phyloP scores from a whole-genome alignment of 2,888 invertebrate species.

The Hyppa rectilinea region DNA sequence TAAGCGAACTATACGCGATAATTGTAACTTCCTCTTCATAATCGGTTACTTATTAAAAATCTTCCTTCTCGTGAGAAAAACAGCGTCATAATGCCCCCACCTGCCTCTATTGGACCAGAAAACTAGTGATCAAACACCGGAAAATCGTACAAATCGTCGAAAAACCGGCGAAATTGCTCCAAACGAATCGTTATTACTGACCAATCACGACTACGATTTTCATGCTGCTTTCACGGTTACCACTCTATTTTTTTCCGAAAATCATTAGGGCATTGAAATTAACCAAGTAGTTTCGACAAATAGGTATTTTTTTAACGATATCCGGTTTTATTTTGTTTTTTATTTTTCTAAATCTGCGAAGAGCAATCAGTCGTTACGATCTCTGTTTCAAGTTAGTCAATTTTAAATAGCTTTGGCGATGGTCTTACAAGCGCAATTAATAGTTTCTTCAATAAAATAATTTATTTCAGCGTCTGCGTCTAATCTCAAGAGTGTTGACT shows the following conservation, averaged over 20 bases:
- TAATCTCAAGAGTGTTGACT: conserved; percentile 2
- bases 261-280: conserved; percentile 87
- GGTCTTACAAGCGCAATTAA: conserved; percentile 61
- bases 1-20: conserved; percentile 73
- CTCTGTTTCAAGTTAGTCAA: conserved; percentile 59
- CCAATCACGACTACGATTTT: conserved; percentile 81
- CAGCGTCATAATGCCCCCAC: conserved; percentile 78
- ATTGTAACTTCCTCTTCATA: conserved; percentile 81
- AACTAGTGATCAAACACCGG: conserved; percentile 87
- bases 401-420: conserved; percentile 53
- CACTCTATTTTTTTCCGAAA: conserved; percentile 78
- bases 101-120: conserved; percentile 87
- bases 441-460: conserved; percentile 25
- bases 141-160: conserved; percentile 88
- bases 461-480: conserved; percentile 31
- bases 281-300: conserved; percentile 77
- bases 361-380: conserved; percentile 59
- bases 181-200: conserved; percentile 82
- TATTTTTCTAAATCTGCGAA: conserved; percentile 65
- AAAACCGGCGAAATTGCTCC: conserved; percentile 87
- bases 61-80: conserved; percentile 87
- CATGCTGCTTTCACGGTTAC: conserved; percentile 84
- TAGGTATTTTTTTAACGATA: conserved; percentile 69
- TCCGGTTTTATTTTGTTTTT: conserved; percentile 52
- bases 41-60: conserved; percentile 77